phyloP scores from a whole-genome alignment of 2,113 vertebrate species.

The Morone chrysops region DNA sequence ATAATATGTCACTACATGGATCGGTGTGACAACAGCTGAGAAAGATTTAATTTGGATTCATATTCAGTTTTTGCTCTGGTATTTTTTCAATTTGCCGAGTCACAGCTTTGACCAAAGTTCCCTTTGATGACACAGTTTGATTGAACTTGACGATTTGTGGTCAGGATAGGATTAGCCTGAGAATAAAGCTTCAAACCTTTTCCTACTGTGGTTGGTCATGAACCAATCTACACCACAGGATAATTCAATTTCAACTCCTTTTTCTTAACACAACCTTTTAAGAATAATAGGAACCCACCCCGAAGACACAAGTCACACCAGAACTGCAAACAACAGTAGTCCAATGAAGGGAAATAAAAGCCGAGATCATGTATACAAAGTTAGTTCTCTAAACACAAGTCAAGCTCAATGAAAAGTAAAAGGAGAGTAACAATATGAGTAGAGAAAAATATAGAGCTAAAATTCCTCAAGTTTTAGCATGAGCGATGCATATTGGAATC shows the following conservation, averaged over 20 bases:
- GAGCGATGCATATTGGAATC: too few species aligned
- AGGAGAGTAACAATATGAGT: too few species aligned
- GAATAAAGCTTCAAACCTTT: conserved; percentile 12
- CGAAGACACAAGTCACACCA: neutral
- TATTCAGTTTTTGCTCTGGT: conserved; percentile 6
- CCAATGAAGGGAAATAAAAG: neutral
- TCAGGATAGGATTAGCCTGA: conserved; percentile 2
- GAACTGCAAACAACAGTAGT: neutral
- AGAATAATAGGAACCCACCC: neutral
- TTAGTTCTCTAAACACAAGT: too few species aligned
- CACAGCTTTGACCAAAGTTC: conserved; percentile 2
- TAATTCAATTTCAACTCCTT: conserved; percentile 4
- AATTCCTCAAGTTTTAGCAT: too few species aligned
- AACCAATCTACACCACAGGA: neutral
- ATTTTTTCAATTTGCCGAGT: conserved; percentile 20
- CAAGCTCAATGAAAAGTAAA: too few species aligned
- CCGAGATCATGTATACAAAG: too few species aligned
- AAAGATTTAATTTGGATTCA: conserved; percentile 6
- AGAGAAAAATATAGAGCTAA: too few species aligned
- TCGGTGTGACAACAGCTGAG: conserved; percentile 10
- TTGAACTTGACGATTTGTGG: conserved; percentile 7
- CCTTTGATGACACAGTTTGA: conserved; percentile 16
- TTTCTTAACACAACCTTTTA: neutral
- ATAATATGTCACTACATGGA: neutral
- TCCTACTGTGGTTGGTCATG: neutral